Percentiles rank a stretch among this genome's conserved stretches.
These are phyloP conservation scores for Carduelis carduelis DNA, from an alignment of 2,797 vertebrate genomes.

Conservation along the genomic window DNA sequence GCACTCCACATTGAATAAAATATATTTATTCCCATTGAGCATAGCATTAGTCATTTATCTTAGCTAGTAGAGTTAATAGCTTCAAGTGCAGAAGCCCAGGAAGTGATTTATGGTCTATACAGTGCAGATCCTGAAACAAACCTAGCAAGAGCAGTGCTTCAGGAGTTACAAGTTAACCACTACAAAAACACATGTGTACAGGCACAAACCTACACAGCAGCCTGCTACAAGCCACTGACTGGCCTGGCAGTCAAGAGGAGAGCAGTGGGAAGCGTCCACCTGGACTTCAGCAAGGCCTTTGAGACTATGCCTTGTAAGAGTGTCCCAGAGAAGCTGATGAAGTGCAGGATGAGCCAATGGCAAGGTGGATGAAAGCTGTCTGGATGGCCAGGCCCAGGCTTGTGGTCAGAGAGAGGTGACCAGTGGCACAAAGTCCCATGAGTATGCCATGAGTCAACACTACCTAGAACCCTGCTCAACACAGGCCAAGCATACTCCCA, in stretches of 20 bases:
- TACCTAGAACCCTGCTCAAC: not conserved
- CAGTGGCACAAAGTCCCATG: not conserved
- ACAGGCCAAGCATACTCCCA: accelerated
- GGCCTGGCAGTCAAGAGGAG: not conserved
- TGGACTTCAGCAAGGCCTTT: not conserved
- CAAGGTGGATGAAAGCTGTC: not conserved
- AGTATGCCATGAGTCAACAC: not conserved
- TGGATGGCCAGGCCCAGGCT: not conserved
- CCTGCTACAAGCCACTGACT: not conserved
- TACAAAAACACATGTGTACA: not conserved
- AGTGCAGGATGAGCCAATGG: not conserved
- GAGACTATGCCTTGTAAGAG: not conserved
- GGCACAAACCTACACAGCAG: no score
- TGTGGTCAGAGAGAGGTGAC: not conserved
- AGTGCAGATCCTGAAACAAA: not conserved
- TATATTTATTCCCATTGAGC: not conserved
- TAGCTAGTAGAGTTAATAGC: not conserved
- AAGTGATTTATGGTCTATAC: not conserved
- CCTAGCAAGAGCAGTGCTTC: not conserved
- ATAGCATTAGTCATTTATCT: not conserved
- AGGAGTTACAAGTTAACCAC: not conserved
- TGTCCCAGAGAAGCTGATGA: not conserved
- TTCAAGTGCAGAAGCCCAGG: not conserved
- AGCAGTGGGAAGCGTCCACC: not conserved
- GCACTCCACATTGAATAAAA: not conserved